Evolutionary conservation across 1,140 invertebrate species (phyloP).

Genomic region (Ditylenchus dipsaci): DNA sequence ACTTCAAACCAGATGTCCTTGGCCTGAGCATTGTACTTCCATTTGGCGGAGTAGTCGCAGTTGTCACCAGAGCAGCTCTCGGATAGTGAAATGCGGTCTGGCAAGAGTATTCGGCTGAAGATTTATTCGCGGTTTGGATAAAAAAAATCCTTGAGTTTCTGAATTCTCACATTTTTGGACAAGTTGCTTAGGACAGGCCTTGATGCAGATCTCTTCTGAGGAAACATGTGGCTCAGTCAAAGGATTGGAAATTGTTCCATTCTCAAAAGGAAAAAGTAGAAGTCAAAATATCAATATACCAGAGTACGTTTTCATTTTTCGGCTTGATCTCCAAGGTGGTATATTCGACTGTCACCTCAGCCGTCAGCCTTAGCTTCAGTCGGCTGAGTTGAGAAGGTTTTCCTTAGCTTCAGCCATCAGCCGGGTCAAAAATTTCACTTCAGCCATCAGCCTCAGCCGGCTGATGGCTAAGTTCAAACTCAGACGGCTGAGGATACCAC

Average conservation of each 20-base stretch:
- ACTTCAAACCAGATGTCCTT: conserved; percentile 48
- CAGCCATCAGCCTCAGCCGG: no score
- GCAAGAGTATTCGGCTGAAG: conserved; percentile 54
- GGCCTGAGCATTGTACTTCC: conserved; percentile 35
- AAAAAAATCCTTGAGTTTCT: neutral
- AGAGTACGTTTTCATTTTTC: no score
- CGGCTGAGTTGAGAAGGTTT: no score
- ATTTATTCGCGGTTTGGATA: neutral
- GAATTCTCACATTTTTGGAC: conserved; percentile 14
- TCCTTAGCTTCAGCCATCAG: no score
- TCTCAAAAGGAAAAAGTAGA: conserved; percentile 1
- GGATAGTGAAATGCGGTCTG: conserved; percentile 52
- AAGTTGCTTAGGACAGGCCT: conserved; percentile 11
- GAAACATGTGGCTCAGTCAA: conserved; percentile 2
- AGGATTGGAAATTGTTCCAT: conserved; percentile 9
- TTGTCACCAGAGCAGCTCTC: conserved; percentile 36
- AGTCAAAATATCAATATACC: no score
- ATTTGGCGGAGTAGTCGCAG: conserved; percentile 55
- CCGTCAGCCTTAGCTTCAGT: no score
- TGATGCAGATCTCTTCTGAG: conserved; percentile 16
- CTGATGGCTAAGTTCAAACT: no score
- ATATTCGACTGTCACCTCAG: no score
- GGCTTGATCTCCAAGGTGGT: no score
- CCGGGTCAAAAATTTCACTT: no score
- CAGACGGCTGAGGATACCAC: no score